phyloP scores from a whole-genome alignment of 92 coral and sea anemone genomes.

The Epizoanthus rinbou region DNA sequence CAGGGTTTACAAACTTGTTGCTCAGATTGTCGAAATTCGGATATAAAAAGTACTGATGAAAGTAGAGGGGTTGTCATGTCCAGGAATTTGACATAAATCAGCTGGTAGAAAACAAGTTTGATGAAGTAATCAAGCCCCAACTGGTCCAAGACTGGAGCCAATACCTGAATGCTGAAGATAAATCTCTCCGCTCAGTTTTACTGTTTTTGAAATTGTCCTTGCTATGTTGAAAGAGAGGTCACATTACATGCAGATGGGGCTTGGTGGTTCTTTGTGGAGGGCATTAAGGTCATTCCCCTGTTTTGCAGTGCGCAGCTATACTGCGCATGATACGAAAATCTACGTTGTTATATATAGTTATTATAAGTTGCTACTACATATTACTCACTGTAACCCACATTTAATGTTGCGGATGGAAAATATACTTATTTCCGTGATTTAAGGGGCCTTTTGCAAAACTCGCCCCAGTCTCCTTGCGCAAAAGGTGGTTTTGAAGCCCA shows the following conservation, averaged over 20 bases:
- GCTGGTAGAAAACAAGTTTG: not conserved
- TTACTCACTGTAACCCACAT: too few relatives aligned
- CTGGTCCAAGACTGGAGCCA: slow-evolving; percentile 18
- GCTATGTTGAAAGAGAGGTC: slow-evolving; percentile 54
- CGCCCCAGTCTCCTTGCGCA: too few relatives aligned
- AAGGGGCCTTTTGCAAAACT: too few relatives aligned
- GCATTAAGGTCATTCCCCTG: too few relatives aligned
- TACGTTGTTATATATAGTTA: too few relatives aligned
- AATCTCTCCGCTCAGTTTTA: slow-evolving; percentile 23
- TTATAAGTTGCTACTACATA: too few relatives aligned
- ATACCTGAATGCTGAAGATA: slow-evolving; percentile 32
- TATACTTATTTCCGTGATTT: too few relatives aligned
- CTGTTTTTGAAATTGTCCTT: slow-evolving; percentile 39
- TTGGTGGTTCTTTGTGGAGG: slow-evolving; percentile 49
- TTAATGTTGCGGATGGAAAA: too few relatives aligned
- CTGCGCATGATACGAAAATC: too few relatives aligned
- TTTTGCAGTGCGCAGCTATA: too few relatives aligned
- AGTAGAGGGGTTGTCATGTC: not conserved
- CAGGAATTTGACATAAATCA: not conserved
- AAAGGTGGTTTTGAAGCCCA: too few relatives aligned
- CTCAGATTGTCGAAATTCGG: not conserved
- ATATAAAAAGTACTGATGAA: slow-evolving; percentile 1
- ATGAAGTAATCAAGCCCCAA: not conserved
- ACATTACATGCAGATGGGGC: slow-evolving; percentile 29
- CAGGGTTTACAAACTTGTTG: not conserved